Evolutionary conservation across 2,113 vertebrate species (phyloP).

Genomic region (Marmota monax): DNA sequence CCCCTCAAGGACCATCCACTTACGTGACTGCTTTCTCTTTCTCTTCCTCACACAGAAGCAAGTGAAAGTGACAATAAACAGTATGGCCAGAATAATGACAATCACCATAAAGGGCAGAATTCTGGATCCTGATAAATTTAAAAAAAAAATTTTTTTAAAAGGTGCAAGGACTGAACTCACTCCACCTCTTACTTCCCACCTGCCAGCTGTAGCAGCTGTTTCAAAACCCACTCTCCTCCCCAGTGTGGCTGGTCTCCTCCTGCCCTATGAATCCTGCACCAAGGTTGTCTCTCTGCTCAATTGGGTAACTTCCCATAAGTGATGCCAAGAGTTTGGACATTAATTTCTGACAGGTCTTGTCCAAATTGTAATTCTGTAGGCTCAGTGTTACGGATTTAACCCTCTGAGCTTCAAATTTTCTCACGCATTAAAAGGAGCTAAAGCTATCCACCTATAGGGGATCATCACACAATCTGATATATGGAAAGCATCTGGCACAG

Average conservation of each 20-base stretch:
- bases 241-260: neutral
- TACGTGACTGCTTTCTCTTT: conserved; percentile 57
- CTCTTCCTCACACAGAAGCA: conserved; percentile 40
- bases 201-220: neutral
- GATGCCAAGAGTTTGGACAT: neutral
- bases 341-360: neutral
- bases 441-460: too few species aligned
- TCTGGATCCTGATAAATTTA: neutral
- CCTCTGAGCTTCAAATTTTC: neutral
- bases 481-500: neutral
- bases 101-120: neutral
- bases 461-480: neutral
- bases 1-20: neutral
- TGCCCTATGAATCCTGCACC: neutral
- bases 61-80: neutral
- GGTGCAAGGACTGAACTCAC: neutral
- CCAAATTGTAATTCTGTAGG: neutral
- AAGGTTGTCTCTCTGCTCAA: neutral
- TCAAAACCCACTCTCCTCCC: neutral
- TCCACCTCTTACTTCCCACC: neutral
- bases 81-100: neutral
- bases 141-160: neutral
- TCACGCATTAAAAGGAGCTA: neutral
- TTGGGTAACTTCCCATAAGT: neutral
- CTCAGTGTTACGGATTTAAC: neutral